Evolutionary conservation across 2,888 invertebrate species (phyloP), one percentile per base, ranked within the genome.

Genomic region (Netelia melanura): DNA sequence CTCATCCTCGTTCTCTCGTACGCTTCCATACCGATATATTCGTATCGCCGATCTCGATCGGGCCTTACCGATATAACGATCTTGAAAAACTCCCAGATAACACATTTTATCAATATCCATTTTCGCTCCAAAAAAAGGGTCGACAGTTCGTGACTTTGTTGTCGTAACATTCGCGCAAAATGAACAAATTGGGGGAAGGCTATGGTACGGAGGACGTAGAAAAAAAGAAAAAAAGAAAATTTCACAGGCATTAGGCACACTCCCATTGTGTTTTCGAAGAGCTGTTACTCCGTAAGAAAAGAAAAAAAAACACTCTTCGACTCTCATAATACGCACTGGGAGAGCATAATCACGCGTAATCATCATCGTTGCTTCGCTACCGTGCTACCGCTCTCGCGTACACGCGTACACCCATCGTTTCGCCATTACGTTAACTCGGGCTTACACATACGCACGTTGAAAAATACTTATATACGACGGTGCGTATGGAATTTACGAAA

Each of bases 181-280:
- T 38, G 38, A 38, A 56, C 21, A 38, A 38, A 38, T 38, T 38
- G 30, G 48, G 10, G 30, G 14, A 23, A 21, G 23, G 54, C 21
- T 54, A 75, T 23, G 25, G 38, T 48, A 67, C 38, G 9, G 5
- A 17, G 25, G 9, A 58, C 44, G 23, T 17, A n/a, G n/a, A 25
- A 5, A 44, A 30, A 65, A 54, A 65, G 2, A 38, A 23, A 21
- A 21, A 54, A 75, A 72, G 44, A 80, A 81, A 84, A 77, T 86
- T 85, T 52, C 48, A 30, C 78, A 83, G 82, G 86, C 81, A 78
- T 84, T 77, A 81, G 75, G 79, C 87, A 88, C 86, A 80, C 86
- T 88, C 80, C 89, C 86, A 91, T 91, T 91, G 89, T 90, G 86
- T 74, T 83, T 84, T 17, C 25, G 70, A 81, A 86, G 81, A 87